A percentile compares a stretch with the other conserved stretches of the same genome.
Conservation (phyloP, 2,113 vertebrate species). For the Chloropsis cyanopogon region DNA sequence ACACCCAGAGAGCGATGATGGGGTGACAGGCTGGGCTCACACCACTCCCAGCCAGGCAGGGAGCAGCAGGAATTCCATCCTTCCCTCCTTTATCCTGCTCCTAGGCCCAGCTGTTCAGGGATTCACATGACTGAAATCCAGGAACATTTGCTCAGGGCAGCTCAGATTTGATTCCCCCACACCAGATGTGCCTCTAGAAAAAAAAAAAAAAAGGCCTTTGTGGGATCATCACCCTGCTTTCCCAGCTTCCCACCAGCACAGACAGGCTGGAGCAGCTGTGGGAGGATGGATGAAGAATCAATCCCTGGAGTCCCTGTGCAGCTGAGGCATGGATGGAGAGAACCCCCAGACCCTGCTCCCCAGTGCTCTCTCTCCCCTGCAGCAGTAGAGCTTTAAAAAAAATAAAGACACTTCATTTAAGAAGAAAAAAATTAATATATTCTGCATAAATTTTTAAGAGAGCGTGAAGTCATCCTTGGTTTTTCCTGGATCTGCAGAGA, state of each 20-base stretch:
- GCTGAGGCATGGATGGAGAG: background rate
- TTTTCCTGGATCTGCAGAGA: background rate
- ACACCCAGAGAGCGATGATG: rapidly evolving
- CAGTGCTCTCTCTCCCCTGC: background rate
- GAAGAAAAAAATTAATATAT: background rate
- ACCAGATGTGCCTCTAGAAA: background rate
- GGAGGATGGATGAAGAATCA: background rate
- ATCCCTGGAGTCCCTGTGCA: background rate
- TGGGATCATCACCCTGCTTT: background rate
- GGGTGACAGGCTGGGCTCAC: background rate
- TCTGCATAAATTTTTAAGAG: background rate
- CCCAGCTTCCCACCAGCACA: background rate
- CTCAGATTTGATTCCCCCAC: background rate
- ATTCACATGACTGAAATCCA: background rate
- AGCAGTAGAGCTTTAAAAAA: background rate
- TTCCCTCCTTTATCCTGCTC: background rate
- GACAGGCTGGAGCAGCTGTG: background rate
- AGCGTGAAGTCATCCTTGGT: background rate
- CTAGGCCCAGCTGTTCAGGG: background rate
- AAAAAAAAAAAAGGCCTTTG: background rate
- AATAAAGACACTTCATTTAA: background rate
- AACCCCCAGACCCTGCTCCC: background rate
- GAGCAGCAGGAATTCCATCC: background rate
- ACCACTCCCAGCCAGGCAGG: background rate
- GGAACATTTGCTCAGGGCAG: background rate